Conservation (phyloP, 2,888 invertebrate genomes). For the Melanostoma mellinum region DNA sequence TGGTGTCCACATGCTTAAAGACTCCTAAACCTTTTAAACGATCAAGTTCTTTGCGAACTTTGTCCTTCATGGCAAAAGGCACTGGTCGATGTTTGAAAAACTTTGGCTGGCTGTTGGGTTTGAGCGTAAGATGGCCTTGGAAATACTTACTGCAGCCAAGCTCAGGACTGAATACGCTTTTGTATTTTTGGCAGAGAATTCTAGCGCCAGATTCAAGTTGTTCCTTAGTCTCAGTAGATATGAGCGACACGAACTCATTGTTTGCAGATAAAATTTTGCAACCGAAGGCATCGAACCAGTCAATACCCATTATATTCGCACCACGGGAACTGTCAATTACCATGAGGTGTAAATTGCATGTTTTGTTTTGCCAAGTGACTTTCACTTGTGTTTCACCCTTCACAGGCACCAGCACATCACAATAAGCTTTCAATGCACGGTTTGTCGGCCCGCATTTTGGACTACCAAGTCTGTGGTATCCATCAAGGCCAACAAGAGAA, state of each 20-base stretch:
- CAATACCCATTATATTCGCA: conserved; percentile 15
- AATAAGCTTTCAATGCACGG: conserved; percentile 6
- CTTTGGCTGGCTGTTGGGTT: conserved; percentile 8
- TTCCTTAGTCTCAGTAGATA: neutral
- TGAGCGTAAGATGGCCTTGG: conserved; percentile 6
- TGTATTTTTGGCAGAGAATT: conserved; percentile 9
- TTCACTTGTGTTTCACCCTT: conserved; percentile 2
- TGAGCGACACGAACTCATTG: neutral
- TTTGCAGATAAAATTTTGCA: neutral
- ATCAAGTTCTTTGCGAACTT: neutral
- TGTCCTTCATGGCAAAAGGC: conserved; percentile 5
- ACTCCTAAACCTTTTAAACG: neutral
- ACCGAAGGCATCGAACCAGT: conserved; percentile 26
- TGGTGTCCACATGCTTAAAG: conserved; percentile 13
- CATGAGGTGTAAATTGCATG: conserved; percentile 11
- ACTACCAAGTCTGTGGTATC: neutral
- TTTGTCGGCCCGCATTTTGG: neutral
- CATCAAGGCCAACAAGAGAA: neutral
- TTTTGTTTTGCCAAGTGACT: neutral
- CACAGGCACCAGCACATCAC: conserved; percentile 5
- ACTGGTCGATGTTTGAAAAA: conserved; percentile 25
- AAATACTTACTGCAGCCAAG: conserved; percentile 19
- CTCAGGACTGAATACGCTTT: conserved; percentile 9
- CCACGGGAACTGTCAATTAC: neutral
- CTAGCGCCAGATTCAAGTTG: neutral